Percentiles rank a stretch among this genome's conserved stretches.
These are phyloP conservation scores for Idaea straminata DNA, from an alignment of 2,888 invertebrate species.

Conservation along the genomic window DNA sequence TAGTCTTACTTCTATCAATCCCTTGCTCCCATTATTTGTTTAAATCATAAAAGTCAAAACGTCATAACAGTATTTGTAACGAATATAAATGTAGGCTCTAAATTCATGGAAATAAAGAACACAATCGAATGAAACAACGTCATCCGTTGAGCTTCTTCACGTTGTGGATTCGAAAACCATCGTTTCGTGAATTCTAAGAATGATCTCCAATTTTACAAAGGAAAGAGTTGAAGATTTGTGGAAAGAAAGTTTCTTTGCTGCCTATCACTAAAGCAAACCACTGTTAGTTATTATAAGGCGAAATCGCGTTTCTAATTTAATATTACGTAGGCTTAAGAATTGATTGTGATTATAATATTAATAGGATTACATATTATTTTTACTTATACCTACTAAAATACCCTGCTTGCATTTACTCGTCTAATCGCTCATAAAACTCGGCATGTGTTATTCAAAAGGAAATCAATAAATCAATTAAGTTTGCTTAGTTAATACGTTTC, in stretches of 20 bases:
- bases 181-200: constrained; percentile 46
- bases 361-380: too few relatives aligned
- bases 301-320: constrained; percentile 9
- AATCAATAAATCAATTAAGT: constrained; percentile 77
- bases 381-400: too few relatives aligned
- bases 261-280: constrained; percentile 26
- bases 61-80: constrained; percentile 37
- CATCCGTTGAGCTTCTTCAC: neutral
- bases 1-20: constrained; percentile 65
- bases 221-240: constrained; percentile 41
- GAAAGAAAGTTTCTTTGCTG: constrained; percentile 36
- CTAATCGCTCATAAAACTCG: neutral
- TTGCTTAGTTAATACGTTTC: constrained; percentile 72
- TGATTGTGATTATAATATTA: constrained; percentile 27
- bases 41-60: constrained; percentile 45
- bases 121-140: neutral
- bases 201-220: constrained; percentile 49
- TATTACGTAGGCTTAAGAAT: constrained; percentile 22
- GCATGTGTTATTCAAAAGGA: neutral
- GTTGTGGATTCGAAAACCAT: constrained; percentile 32
- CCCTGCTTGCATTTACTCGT: neutral
- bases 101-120: neutral
- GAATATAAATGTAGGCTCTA: neutral
- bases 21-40: constrained; percentile 69
- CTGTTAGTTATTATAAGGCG: constrained; percentile 25